Evolutionary conservation across 2,113 vertebrate species (phyloP), one percentile per base, ranked within the genome.

Genomic region (Pseudopipra pipra): DNA sequence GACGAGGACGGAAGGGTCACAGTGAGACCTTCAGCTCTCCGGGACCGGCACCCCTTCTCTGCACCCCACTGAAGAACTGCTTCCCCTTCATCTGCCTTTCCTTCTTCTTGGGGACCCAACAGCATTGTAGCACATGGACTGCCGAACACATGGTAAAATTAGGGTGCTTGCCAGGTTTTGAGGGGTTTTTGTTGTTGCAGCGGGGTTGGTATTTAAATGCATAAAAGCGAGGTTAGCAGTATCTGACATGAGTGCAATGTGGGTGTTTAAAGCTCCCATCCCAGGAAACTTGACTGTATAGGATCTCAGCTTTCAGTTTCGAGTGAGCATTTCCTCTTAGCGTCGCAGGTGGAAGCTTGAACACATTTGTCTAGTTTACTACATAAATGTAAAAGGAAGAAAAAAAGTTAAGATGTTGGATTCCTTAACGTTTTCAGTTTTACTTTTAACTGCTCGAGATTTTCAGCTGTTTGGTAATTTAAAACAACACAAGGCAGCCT

Each of bases 1-100:
- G 87, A 39, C 0, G 1, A 33, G 71, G 49, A 39, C 4, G 0
- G 22, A 52, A 52, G 0, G 6, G 37, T 49, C 7, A 4, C 2
- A 8, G 31, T 14, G 56, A 43, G 39, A 76, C 30, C 24, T 55
- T 62, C 5, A 6, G 27, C 41, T 77, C 27, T 44, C 49, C 0
- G 2, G 35, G 77, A 54, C 22, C 2, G 23, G 52, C 56, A 44
- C 18, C 31, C 14, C 30, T 14, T 67, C 37, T 85, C 30, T 55
- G 71, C 17, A 3, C 30, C 54, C 20, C 55, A 6, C 35, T 12
- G 44, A 52, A 6, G 16, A 25, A 2, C 70, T 23, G 63, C 27
- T 86, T 86, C 28, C 33, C 33, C n/a, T 39, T 54, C 24, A 46
- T 68, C 37, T 56, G 37, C 44, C 76, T 70, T 52, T 19, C 2